Evolutionary conservation across 2,888 invertebrate species (phyloP).

Genomic region (Melieria picta): DNA sequence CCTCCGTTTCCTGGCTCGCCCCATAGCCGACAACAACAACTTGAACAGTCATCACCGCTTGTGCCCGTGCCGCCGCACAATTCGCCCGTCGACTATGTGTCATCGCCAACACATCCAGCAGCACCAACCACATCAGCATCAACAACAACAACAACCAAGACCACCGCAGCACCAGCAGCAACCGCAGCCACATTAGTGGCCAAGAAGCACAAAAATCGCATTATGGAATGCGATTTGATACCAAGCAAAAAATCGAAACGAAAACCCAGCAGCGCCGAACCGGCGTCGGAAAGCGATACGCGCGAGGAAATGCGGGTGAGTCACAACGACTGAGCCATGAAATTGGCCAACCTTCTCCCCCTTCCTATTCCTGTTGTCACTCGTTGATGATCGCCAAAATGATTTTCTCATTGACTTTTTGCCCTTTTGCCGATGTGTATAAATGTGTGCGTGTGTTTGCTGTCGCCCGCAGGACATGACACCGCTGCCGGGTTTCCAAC

Average conservation of each 20-base stretch:
- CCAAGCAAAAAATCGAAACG: constrained; percentile 60
- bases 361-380: background rate
- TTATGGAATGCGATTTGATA: constrained; percentile 51
- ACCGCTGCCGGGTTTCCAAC: constrained; percentile 83
- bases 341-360: background rate
- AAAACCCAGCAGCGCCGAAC: constrained; percentile 37
- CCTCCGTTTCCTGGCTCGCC: constrained; percentile 34
- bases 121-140: constrained; percentile 39
- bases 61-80: constrained; percentile 51
- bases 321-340: background rate
- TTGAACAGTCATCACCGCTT: constrained; percentile 45
- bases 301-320: constrained; percentile 59
- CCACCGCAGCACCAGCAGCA: constrained; percentile 39
- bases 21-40: constrained; percentile 24
- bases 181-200: constrained; percentile 41
- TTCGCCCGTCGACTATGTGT: constrained; percentile 53
- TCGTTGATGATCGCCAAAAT: no score
- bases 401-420: no score
- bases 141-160: constrained; percentile 46
- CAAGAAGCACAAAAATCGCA: constrained; percentile 50
- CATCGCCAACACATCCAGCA: constrained; percentile 46
- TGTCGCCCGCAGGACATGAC: constrained; percentile 55
- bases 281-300: constrained; percentile 37
- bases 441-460: no score
- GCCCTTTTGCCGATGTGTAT: no score